These are phyloP conservation scores for Lemur catta DNA, from an alignment of 2,797 vertebrate genomes.

Conservation along the genomic window DNA sequence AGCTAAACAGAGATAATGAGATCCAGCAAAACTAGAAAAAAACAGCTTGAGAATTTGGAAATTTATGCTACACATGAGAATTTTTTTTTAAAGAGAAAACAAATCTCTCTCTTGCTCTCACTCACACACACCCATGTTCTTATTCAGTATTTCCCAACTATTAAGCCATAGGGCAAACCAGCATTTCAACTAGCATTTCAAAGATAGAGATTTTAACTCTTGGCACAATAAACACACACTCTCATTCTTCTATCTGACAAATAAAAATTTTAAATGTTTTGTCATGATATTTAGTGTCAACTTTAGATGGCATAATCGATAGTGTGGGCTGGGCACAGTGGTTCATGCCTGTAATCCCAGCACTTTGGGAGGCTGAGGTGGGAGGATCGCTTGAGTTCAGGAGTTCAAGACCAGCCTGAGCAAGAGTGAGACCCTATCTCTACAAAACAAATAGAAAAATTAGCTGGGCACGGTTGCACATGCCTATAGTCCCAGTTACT, in stretches of 20 bases:
- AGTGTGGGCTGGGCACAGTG: background rate
- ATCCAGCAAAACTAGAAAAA: constrained; percentile 48
- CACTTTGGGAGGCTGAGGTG: too few species aligned
- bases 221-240: constrained; percentile 9
- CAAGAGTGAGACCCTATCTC: too few species aligned
- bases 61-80: constrained; percentile 10
- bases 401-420: too few species aligned
- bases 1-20: constrained; percentile 49
- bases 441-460: too few species aligned
- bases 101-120: background rate
- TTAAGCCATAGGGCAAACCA: constrained; percentile 6
- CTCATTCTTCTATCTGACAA: background rate
- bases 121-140: background rate
- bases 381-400: too few species aligned
- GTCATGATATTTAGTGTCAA: background rate
- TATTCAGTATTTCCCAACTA: constrained; percentile 30
- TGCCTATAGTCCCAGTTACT: too few species aligned
- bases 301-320: background rate
- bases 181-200: constrained; percentile 43
- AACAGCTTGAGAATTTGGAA: constrained; percentile 48
- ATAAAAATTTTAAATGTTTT: background rate
- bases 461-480: too few species aligned
- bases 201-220: constrained; percentile 34
- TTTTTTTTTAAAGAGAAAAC: constrained; percentile 8
- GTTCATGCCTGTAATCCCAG: too few species aligned